Evolutionary conservation across 2,113 vertebrate species (phyloP).

Genomic region (Excalfactoria chinensis): DNA sequence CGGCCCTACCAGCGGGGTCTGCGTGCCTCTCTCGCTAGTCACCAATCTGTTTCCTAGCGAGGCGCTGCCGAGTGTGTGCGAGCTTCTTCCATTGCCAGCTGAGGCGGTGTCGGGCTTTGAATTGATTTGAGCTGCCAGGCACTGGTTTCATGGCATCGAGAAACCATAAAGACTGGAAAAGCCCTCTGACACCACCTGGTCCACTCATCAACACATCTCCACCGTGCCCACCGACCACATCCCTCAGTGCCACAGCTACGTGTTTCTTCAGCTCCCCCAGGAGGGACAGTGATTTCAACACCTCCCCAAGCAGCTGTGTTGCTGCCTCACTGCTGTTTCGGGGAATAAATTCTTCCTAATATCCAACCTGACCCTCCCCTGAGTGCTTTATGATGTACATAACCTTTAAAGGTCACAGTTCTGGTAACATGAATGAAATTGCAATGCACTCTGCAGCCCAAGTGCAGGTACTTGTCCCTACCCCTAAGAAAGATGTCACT

Average conservation of each 20-base stretch:
- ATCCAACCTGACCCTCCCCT: no score
- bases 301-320: no score
- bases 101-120: not conserved
- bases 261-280: no score
- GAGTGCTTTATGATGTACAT: rapidly evolving
- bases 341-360: no score
- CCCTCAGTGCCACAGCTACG: no score
- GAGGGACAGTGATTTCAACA: no score
- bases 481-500: rapidly evolving
- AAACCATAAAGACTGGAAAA: no score
- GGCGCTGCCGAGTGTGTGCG: rapidly evolving
- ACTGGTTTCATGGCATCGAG: no score
- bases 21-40: not conserved
- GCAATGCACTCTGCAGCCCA: not conserved
- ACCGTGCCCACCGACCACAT: no score
- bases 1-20: not conserved
- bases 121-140: rapidly evolving
- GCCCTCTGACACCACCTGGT: no score
- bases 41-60: rapidly evolving
- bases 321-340: no score
- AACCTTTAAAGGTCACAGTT: rapidly evolving
- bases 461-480: not conserved
- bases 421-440: not conserved
- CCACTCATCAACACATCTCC: no score
- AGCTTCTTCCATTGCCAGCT: not conserved